Conservation (phyloP, 2,797 vertebrate species). For the Oreochromis mossambicus region DNA sequence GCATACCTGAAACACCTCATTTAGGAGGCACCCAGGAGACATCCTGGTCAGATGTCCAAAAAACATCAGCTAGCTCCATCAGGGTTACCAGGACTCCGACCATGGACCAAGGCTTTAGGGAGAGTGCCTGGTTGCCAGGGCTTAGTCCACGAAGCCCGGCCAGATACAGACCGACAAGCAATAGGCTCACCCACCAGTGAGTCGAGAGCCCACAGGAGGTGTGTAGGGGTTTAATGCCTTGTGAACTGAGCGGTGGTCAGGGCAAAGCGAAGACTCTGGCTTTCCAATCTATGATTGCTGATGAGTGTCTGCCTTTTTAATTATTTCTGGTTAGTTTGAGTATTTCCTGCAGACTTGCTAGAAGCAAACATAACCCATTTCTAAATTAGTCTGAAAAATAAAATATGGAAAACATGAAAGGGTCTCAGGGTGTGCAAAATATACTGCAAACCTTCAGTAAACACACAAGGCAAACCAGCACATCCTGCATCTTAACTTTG, state of each 20-base stretch:
- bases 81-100: not conserved
- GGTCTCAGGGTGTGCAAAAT: not conserved
- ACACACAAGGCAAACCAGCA: too few relatives aligned
- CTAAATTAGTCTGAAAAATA: not conserved
- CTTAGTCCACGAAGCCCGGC: not conserved
- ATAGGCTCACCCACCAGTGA: not conserved
- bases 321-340: not conserved
- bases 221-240: not conserved
- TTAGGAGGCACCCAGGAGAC: not conserved
- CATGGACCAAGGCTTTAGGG: not conserved
- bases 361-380: not conserved
- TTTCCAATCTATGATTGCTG: not conserved
- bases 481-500: not conserved
- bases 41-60: not conserved
- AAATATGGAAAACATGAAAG: not conserved
- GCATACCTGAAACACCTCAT: not conserved
- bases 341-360: not conserved
- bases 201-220: not conserved
- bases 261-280: not conserved
- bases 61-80: not conserved
- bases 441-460: not conserved
- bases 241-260: not conserved
- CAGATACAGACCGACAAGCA: not conserved
- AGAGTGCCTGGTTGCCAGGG: not conserved
- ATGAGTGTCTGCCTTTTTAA: not conserved